phyloP scores from a whole-genome alignment of 2,797 vertebrate genomes.

The Premnoplex brunnescens region DNA sequence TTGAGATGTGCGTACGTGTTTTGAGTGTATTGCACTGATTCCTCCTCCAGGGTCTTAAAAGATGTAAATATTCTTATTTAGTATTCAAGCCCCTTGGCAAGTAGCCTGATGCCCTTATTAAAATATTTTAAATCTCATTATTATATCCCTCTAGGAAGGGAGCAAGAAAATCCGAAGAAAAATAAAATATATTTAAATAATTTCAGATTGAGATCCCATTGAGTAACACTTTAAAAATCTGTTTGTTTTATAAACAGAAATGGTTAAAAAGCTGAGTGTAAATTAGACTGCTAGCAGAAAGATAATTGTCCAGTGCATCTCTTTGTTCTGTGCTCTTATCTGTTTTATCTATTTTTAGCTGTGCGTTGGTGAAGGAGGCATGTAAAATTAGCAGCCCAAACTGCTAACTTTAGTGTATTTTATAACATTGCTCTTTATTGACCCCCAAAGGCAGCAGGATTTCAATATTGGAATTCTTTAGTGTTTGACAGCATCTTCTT shows the following conservation, averaged over 20 bases:
- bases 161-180: neutral
- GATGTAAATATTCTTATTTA: constrained; percentile 39
- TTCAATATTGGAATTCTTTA: neutral
- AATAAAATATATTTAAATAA: neutral
- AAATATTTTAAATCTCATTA: constrained; percentile 16
- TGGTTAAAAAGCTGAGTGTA: neutral
- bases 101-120: constrained; percentile 11
- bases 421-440: neutral
- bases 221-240: neutral
- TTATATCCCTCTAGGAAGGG: neutral
- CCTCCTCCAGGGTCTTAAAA: constrained; percentile 4
- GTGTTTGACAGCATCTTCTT: neutral
- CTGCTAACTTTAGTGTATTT: constrained; percentile 16
- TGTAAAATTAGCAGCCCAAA: constrained; percentile 34
- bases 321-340: constrained; percentile 46
- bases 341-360: constrained; percentile 51
- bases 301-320: constrained; percentile 37
- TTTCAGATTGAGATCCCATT: neutral
- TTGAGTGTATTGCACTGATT: neutral
- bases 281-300: neutral
- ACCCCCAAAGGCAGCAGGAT: constrained; percentile 4
- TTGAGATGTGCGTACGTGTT: neutral
- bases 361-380: neutral
- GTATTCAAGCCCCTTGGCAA: constrained; percentile 22
- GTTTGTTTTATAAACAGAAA: neutral